Conservation (phyloP, 1,140 invertebrate species). For the Halotydeus destructor region DNA sequence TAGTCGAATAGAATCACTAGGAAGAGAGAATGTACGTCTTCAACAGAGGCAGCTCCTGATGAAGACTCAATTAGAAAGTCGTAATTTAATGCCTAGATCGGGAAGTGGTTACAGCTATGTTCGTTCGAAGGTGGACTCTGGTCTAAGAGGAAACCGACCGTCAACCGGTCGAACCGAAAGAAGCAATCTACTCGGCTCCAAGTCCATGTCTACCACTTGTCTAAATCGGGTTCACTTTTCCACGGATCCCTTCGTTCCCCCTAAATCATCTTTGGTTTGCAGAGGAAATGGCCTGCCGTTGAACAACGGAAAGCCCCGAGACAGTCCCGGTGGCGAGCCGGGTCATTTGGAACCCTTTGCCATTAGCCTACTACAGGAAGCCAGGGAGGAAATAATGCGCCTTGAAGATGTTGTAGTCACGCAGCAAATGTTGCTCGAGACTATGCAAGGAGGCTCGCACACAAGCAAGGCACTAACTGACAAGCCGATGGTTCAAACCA, state of each 20-base stretch:
- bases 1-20: neutral
- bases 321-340: neutral
- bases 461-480: too few species aligned
- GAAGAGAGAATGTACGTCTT: slow-evolving; percentile 1
- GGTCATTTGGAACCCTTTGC: neutral
- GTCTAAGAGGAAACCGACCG: neutral
- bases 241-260: neutral
- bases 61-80: neutral
- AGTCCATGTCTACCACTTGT: neutral
- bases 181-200: neutral
- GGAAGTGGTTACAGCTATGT: slow-evolving; percentile 4
- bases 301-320: neutral
- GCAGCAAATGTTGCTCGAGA: slow-evolving; percentile 3
- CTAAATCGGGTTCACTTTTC: neutral
- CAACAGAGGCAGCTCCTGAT: neutral
- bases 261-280: neutral
- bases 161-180: neutral
- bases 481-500: too few species aligned
- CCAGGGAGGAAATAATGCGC: slow-evolving; percentile 6
- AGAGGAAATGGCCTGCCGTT: neutral
- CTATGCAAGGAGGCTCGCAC: too few species aligned
- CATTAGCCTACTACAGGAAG: slow-evolving; percentile 4
- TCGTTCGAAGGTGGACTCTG: neutral
- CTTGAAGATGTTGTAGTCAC: slow-evolving; percentile 5
- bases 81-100: neutral